These are phyloP conservation scores for Geococcyx californianus DNA, from an alignment of 2,113 vertebrate species.

Conservation along the genomic window DNA sequence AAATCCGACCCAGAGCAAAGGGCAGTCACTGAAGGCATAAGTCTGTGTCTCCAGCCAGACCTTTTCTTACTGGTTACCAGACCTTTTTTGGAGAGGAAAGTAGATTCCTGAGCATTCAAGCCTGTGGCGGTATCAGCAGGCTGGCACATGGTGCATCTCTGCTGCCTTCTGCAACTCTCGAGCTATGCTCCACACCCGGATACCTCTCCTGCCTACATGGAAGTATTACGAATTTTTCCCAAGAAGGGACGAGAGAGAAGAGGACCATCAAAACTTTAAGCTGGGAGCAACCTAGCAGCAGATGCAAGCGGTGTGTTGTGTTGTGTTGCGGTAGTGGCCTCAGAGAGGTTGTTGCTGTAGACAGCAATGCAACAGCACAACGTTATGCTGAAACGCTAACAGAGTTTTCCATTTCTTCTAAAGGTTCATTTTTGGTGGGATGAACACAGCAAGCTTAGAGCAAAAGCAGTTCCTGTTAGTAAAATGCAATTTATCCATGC, in stretches of 20 bases:
- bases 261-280: neutral
- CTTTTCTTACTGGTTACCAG: neutral
- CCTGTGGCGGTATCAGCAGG: neutral
- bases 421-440: neutral
- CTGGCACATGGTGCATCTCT: neutral
- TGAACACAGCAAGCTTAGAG: neutral
- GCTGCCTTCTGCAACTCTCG: constrained; percentile 1
- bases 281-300: neutral
- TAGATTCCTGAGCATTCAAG: neutral
- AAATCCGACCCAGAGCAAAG: constrained; percentile 20
- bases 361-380: neutral
- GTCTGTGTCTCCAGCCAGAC: neutral
- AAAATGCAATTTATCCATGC: neutral
- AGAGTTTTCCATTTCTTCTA: neutral
- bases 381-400: neutral
- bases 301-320: rapidly evolving
- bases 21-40: neutral
- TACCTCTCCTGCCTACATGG: neutral
- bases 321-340: neutral
- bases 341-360: neutral
- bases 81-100: neutral
- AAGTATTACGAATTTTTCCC: neutral
- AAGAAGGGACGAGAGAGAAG: neutral
- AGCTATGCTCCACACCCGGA: neutral
- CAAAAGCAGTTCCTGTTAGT: neutral